These are phyloP conservation scores for Coelopa frigida DNA, from an alignment of 1,140 invertebrate genomes.

Conservation along the genomic window DNA sequence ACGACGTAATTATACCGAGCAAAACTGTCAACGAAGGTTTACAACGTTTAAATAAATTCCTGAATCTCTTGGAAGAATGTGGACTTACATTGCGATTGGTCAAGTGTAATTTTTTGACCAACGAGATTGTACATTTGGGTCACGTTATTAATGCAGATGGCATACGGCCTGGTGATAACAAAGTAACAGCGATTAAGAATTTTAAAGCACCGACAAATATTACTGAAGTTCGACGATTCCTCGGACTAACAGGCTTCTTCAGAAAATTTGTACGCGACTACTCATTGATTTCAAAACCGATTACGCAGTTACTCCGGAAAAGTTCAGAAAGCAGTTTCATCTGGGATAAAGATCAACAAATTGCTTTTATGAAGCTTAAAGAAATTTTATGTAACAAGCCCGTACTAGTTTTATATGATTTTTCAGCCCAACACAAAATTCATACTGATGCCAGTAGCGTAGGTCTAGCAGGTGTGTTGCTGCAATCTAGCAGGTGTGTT, in stretches of 20 bases:
- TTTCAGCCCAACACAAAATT: slow-evolving; percentile 22
- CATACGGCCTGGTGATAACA: slow-evolving; percentile 36
- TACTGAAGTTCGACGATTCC: slow-evolving; percentile 26
- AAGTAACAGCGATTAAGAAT: slow-evolving; percentile 27
- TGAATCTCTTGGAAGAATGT: slow-evolving; percentile 26
- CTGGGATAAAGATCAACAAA: slow-evolving; percentile 15
- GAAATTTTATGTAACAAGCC: slow-evolving; percentile 18
- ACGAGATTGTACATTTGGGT: slow-evolving; percentile 19
- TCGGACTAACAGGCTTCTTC: slow-evolving; percentile 35
- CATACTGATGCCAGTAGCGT: slow-evolving; percentile 19
- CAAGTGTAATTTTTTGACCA: slow-evolving; percentile 35
- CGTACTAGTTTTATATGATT: slow-evolving; percentile 29
- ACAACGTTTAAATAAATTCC: slow-evolving; percentile 17
- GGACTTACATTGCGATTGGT: slow-evolving; percentile 38
- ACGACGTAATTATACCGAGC: slow-evolving; percentile 5
- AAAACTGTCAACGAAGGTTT: slow-evolving; percentile 1
- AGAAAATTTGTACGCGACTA: slow-evolving; percentile 30
- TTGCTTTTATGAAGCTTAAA: slow-evolving; percentile 32
- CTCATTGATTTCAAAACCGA: slow-evolving; percentile 23
- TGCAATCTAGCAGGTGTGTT: slow-evolving; percentile 29
- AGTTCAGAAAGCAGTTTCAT: slow-evolving; percentile 14
- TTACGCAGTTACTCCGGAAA: slow-evolving; percentile 12
- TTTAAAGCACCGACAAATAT: slow-evolving; percentile 22
- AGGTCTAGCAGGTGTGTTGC: slow-evolving; percentile 18
- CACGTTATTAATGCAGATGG: slow-evolving; percentile 18